Evolutionary conservation across 2,113 vertebrate genomes (phyloP).

Genomic region (Psittacula cyanocephala): DNA sequence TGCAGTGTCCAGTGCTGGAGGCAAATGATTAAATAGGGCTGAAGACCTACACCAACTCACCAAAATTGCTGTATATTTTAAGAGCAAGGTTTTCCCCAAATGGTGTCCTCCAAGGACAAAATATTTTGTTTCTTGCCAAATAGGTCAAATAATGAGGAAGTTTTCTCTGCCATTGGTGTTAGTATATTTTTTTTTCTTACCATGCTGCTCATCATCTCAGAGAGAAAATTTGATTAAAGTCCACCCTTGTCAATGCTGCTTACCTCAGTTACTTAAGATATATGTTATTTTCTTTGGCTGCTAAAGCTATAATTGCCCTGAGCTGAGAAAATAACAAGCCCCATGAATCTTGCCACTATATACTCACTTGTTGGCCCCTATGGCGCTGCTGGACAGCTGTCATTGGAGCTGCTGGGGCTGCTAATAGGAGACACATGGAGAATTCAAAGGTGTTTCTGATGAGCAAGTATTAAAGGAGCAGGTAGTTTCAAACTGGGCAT

Average conservation of each 20-base stretch:
- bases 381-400: background rate
- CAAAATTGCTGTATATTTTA: background rate
- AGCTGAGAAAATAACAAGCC: background rate
- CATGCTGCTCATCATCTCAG: background rate
- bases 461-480: background rate
- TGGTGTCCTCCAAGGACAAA: background rate
- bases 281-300: background rate
- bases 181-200: background rate
- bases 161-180: background rate
- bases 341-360: background rate
- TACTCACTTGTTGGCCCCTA: background rate
- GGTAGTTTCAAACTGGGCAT: background rate
- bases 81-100: background rate
- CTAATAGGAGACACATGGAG: background rate
- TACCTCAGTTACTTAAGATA: background rate
- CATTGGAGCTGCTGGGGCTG: background rate
- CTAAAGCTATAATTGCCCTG: background rate
- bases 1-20: rapidly evolving
- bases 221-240: background rate
- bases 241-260: background rate
- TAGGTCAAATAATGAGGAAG: background rate
- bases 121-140: background rate
- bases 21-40: background rate
- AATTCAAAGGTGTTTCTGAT: background rate
- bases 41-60: background rate